Conservation (phyloP, 2,888 invertebrate species). For the Desoria tigrina region DNA sequence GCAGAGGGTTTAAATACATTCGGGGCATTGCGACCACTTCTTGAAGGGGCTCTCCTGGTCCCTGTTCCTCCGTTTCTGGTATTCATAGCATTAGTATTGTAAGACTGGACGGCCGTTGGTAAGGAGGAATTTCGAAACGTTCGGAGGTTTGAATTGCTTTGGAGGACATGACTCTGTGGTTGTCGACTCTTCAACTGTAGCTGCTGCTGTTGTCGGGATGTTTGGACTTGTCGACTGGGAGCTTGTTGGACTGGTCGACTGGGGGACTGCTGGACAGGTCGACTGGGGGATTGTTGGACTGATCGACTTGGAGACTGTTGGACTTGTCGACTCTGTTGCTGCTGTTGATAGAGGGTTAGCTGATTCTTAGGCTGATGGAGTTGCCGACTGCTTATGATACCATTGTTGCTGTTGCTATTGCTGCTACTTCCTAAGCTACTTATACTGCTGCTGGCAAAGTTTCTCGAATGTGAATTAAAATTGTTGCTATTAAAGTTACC, state of each 20-base stretch:
- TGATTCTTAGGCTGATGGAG: conserved; percentile 14
- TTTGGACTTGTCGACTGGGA: neutral
- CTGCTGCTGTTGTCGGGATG: conserved; percentile 6
- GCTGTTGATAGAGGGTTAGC: conserved; percentile 9
- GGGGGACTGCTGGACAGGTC: neutral
- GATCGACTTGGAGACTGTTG: neutral
- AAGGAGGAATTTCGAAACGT: neutral
- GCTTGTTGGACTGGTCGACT: neutral
- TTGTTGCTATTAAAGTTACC: neutral
- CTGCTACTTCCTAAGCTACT: conserved; percentile 18
- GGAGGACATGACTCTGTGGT: neutral
- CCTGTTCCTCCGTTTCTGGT: neutral
- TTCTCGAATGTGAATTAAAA: conserved; percentile 16
- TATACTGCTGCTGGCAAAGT: conserved; percentile 21
- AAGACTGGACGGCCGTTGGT: neutral
- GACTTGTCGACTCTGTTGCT: neutral
- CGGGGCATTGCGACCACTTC: conserved; percentile 12
- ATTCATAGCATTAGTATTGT: neutral
- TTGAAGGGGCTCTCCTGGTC: neutral
- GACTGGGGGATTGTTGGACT: neutral
- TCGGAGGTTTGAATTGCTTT: neutral
- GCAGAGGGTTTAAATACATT: conserved; percentile 2
- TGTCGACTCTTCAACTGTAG: neutral
- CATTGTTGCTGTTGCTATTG: neutral
- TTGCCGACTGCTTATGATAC: conserved; percentile 4